A percentile compares a stretch with the other conserved stretches of the same genome.
phyloP scores from a whole-genome alignment of 2,113 vertebrate species.

The Sebastes schlegelii region DNA sequence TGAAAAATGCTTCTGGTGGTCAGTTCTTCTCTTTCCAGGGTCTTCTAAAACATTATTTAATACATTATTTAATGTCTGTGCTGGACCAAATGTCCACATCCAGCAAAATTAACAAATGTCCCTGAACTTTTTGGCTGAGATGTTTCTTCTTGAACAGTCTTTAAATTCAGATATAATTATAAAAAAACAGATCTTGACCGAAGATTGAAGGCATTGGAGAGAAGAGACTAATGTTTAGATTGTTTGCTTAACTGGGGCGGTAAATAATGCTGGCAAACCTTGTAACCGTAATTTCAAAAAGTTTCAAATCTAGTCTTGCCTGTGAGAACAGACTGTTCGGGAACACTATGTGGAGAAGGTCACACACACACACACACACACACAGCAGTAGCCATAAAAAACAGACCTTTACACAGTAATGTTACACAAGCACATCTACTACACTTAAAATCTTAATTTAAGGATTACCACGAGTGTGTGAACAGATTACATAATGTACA shows the following conservation, averaged over 20 bases:
- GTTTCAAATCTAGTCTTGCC: too few relatives aligned
- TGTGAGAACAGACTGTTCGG: not conserved
- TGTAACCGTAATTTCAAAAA: too few relatives aligned
- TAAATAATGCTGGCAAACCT: not conserved
- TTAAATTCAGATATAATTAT: not conserved
- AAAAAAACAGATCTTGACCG: not conserved
- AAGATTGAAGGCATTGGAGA: not conserved
- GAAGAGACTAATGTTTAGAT: not conserved
- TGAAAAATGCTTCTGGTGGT: not conserved
- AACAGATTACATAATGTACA: not conserved
- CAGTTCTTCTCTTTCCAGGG: not conserved
- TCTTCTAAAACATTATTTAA: not conserved
- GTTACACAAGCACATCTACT: not conserved
- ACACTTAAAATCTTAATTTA: not conserved
- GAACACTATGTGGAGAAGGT: not conserved
- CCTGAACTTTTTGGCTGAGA: not conserved
- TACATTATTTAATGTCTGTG: not conserved
- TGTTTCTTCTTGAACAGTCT: not conserved
- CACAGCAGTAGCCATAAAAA: slow-evolving; percentile 10
- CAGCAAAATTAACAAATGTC: not conserved
- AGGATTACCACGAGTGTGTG: not conserved
- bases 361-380: not conserved
- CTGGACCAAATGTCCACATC: not conserved
- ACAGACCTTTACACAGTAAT: not conserved
- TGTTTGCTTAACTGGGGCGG: not conserved